A percentile compares a stretch with the other conserved stretches of the same genome.
These are phyloP conservation scores for Ashinkailepas kermadecensis DNA, from an alignment of 2,888 invertebrate species.

Conservation along the genomic window DNA sequence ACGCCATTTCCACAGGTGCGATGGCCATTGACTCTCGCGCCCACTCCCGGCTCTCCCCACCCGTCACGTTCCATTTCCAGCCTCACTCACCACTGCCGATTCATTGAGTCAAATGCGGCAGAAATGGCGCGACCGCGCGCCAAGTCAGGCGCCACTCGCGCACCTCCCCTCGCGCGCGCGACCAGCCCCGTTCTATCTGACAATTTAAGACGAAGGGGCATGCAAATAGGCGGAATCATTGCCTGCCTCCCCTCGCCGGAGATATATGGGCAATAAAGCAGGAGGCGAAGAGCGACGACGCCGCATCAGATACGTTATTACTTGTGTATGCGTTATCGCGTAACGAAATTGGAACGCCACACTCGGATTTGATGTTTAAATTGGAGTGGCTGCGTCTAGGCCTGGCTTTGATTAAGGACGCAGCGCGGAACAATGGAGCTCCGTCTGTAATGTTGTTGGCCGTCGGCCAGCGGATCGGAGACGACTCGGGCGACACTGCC, in stretches of 20 bases:
- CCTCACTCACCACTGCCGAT: too few relatives aligned
- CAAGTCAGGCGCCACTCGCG: not conserved
- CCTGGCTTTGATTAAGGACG: not conserved
- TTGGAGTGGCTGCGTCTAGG: not conserved
- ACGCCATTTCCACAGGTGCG: too few relatives aligned
- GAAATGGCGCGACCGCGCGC: not conserved
- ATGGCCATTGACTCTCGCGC: too few relatives aligned
- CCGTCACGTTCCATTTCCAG: too few relatives aligned
- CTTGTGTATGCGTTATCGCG: constrained; percentile 11
- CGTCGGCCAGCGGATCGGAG: too few relatives aligned
- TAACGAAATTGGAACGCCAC: not conserved
- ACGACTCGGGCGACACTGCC: too few relatives aligned
- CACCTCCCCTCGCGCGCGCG: not conserved
- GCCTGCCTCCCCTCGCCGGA: constrained; percentile 11
- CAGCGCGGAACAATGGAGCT: too few relatives aligned
- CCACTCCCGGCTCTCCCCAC: too few relatives aligned
- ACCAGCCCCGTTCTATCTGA: not conserved
- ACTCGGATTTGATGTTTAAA: not conserved
- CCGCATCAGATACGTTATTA: not conserved
- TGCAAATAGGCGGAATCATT: constrained; percentile 12
- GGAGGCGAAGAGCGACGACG: not conserved
- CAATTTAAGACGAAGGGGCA: constrained; percentile 1
- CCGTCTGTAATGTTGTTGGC: too few relatives aligned
- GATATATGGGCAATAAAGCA: constrained; percentile 10
- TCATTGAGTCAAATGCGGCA: not conserved